These are phyloP conservation scores for Cariama cristata DNA, from an alignment of 2,113 vertebrate species.

Conservation along the genomic window DNA sequence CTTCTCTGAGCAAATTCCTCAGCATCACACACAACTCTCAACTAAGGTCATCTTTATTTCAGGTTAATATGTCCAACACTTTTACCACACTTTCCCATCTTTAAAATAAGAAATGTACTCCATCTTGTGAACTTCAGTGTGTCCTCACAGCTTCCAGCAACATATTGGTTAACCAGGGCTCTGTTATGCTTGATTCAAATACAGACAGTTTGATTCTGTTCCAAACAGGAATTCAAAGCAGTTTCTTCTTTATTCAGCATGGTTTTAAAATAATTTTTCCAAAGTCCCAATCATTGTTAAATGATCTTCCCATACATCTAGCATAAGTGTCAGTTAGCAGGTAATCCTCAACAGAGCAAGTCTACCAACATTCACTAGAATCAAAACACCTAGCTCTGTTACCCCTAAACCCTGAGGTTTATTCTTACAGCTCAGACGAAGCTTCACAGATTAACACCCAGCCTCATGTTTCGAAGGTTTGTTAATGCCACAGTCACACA, in stretches of 20 bases:
- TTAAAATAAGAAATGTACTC: background rate
- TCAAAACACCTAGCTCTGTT: background rate
- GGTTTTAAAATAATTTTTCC: background rate
- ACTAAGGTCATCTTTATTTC: background rate
- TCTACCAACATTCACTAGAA: background rate
- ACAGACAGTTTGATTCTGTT: background rate
- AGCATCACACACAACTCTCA: background rate
- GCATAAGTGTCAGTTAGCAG: background rate
- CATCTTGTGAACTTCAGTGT: background rate
- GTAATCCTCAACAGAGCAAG: background rate
- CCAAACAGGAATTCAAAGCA: background rate
- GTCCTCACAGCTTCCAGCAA: background rate
- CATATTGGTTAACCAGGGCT: background rate
- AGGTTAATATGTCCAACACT: fast-evolving
- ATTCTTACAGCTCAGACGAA: background rate
- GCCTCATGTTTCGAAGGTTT: background rate
- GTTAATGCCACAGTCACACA: background rate
- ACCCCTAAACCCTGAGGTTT: background rate
- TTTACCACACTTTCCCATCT: background rate
- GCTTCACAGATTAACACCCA: background rate
- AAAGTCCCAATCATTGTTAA: background rate
- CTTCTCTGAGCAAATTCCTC: background rate
- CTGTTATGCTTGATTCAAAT: background rate
- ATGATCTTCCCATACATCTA: background rate
- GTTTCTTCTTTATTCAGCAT: background rate